phyloP scores from a whole-genome alignment of 1,140 invertebrate species.

The Pantala flavescens region DNA sequence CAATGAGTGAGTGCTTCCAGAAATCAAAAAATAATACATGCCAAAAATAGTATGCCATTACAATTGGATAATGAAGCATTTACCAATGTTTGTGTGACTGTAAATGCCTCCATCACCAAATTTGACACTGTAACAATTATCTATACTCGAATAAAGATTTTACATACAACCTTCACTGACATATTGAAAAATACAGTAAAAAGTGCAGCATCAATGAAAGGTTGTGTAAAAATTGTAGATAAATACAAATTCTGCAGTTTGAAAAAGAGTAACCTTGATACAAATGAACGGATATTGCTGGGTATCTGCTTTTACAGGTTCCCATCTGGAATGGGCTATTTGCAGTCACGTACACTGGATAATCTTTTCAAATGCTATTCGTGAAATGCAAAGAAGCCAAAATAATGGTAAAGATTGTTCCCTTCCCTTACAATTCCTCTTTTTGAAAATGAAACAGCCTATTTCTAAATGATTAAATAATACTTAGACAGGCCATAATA shows the following conservation, averaged over 20 bases:
- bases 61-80: neutral
- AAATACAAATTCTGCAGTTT: slow-evolving; percentile 6
- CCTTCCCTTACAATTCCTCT: too few relatives aligned
- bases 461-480: too few relatives aligned
- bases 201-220: slow-evolving; percentile 5
- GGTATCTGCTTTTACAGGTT: neutral
- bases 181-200: neutral
- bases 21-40: neutral
- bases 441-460: too few relatives aligned
- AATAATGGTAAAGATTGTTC: too few relatives aligned
- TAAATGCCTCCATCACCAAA: neutral
- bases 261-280: neutral
- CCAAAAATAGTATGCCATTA: neutral
- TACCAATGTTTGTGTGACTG: neutral
- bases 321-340: neutral
- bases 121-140: neutral
- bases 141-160: neutral
- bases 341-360: neutral
- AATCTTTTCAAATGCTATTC: neutral
- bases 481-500: too few relatives aligned
- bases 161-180: slow-evolving; percentile 6
- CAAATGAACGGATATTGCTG: neutral
- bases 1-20: neutral
- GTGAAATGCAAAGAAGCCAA: neutral
- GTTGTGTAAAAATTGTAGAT: neutral